Conservation (phyloP, 2,888 invertebrate species). For the Sussaba pulchella region DNA sequence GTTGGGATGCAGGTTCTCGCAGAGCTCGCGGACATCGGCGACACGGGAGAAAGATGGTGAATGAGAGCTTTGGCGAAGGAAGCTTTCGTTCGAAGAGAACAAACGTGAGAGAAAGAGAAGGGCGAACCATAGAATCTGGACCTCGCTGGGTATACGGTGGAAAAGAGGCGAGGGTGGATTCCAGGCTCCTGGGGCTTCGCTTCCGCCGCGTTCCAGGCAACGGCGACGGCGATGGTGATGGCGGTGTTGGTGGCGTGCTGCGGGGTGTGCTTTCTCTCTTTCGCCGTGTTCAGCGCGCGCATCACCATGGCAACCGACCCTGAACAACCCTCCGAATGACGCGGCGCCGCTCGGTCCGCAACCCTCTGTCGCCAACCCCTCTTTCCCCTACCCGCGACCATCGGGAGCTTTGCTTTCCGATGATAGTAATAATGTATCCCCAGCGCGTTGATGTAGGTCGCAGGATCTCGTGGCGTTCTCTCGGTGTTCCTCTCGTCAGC, state of each 20-base stretch:
- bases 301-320: conserved; percentile 82
- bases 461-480: conserved; percentile 64
- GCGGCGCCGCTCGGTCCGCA: conserved; percentile 71
- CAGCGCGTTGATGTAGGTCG: conserved; percentile 81
- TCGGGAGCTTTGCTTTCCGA: conserved; percentile 81
- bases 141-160: conserved; percentile 42
- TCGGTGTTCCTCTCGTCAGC: conserved; percentile 34
- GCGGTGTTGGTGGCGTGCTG: conserved; percentile 72
- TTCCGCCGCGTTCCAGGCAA: conserved; percentile 59
- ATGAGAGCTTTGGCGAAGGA: conserved; percentile 55
- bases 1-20: conserved; percentile 3
- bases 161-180: conserved; percentile 67
- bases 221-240: conserved; percentile 66
- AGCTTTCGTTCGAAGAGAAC: conserved; percentile 53
- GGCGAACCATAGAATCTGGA: conserved; percentile 62
- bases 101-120: conserved; percentile 73
- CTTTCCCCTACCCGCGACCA: conserved; percentile 45
- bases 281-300: conserved; percentile 73
- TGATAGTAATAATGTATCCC: conserved; percentile 82
- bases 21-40: conserved; percentile 43
- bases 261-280: conserved; percentile 73
- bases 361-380: not conserved
- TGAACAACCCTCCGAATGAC: conserved; percentile 80
- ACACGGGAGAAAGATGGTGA: conserved; percentile 54
- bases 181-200: conserved; percentile 55